A percentile compares a stretch with the other conserved stretches of the same genome.
phyloP scores from a whole-genome alignment of 1,140 invertebrate genomes.

The Bradysia coprophila region DNA sequence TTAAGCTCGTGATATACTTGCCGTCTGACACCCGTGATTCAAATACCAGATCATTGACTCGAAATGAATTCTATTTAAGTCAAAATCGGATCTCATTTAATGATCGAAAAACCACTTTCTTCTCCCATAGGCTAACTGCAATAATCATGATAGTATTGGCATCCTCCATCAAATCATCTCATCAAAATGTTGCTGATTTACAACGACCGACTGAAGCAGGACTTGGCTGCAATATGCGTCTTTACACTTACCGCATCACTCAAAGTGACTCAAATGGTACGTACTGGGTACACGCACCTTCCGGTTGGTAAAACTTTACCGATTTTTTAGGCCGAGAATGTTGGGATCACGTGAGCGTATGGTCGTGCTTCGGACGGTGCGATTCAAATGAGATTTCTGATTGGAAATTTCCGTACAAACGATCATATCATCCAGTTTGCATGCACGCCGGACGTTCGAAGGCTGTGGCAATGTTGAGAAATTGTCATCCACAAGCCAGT shows the following conservation, averaged over 20 bases:
- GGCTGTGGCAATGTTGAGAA: slow-evolving; percentile 30
- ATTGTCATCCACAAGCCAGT: slow-evolving; percentile 42
- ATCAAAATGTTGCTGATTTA: no score
- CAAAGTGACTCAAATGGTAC: slow-evolving; percentile 12
- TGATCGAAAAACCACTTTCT: no score
- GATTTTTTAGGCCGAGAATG: slow-evolving; percentile 43
- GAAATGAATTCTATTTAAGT: no score
- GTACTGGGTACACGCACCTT: slow-evolving; percentile 8
- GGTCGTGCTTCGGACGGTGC: slow-evolving; percentile 67
- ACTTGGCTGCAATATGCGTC: slow-evolving; percentile 25
- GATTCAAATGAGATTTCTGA: slow-evolving; percentile 71
- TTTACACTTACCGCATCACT: slow-evolving; percentile 26
- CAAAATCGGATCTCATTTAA: no score
- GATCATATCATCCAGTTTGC: slow-evolving; percentile 66
- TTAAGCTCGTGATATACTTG: no score
- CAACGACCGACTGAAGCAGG: no score
- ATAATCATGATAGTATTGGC: no score
- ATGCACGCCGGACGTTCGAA: slow-evolving; percentile 43
- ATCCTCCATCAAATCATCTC: no score
- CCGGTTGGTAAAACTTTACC: slow-evolving; percentile 16
- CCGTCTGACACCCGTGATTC: no score
- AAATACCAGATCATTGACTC: no score
- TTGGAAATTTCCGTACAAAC: slow-evolving; percentile 71
- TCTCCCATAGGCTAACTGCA: no score
- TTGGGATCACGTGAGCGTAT: slow-evolving; percentile 49